Base-by-base conservation (phyloP, 2,113 vertebrate genomes). In the Pelecanoides urinatrix region DNA sequence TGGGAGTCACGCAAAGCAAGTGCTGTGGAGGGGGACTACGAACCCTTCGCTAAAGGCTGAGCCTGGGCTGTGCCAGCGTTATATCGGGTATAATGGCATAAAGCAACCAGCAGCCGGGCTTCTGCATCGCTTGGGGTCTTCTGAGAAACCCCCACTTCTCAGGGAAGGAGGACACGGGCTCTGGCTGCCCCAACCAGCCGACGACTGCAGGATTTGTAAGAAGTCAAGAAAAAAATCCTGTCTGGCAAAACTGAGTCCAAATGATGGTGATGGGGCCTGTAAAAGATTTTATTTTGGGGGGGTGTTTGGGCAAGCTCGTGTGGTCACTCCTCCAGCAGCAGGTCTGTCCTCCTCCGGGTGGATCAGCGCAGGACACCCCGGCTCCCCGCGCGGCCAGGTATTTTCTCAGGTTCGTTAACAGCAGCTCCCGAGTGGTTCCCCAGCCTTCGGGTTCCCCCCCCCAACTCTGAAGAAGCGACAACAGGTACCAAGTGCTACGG, bases 51-150 rank as follows among this genome's bases (percentile, higher is more conserved):
- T 11, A 3, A 22, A 2, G 18, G 30, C 52, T 8, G 42, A 45
- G 53, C 14, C 19, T 9, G 25, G 72, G 73, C 26, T 5, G 56
- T 32, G 58, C 21, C 5, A 7, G 45, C 6, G 13, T 22, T 65
- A 6, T 4, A 7, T 10, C 7, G 8, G 2, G 2, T 13, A 3
- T 6, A 29, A 30, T 0, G 5, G 20, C 12, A 25, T 4, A 18
- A 29, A 36, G 29, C 13, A 19, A 50, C 2, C 29, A 20, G 36
- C 13, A 42, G 29, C 29, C 2, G 1, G 23, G 50, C 23, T n/a
- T 22, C 49, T 1, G 18, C 45, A 4, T 9, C 2, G 7, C 75
- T 9, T 16, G 36, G 47, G 63, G 40, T 7, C 78, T 30, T 14
- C 63, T 16, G 34, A 47, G 52, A 67, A 38, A 11, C 12, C 13